Evolutionary conservation across 2,113 vertebrate species (phyloP), one percentile per base, ranked within the genome.

Genomic region (Melanerpes formicivorus): DNA sequence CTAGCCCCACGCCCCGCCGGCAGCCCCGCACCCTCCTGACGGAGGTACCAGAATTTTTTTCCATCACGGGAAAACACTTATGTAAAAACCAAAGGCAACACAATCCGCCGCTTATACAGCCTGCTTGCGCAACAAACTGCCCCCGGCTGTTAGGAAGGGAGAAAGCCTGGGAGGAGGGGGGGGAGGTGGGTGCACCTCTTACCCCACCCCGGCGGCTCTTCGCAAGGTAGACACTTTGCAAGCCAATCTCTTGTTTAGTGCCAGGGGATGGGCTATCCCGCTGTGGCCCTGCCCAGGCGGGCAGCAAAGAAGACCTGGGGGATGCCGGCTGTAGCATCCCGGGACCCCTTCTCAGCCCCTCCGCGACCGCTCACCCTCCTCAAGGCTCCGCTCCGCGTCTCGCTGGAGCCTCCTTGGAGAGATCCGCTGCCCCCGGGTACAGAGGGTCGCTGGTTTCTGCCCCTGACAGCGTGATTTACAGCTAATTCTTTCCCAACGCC

Each of bases 381-480:
- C 14, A 16, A 54, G 13, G 7, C 19, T 59, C 26, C 18, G 5
- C 25, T 77, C 37, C 6, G 18, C 34, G 19, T 52, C 22, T 17
- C 21, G 32, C n/a, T 11, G 59, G 59, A 52, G 27, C 25, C 14
- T 11, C 13, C 10, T 18, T 16, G 54, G 18, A 9, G 63, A 29
- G 9, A 48, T 52, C 17, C 90, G n/a, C 70, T 40, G 32, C 27
- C 55, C 34, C 16, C 72, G 25, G n/a, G 55, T 37, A 4, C 37
- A 18, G 26, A 32, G 42, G 76, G 30, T 64, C 50, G 55, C 63
- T 52, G 59, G 3, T 60, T 85, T 82, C 64, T 77, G 82, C 75
- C 52, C n/a, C 89, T 27, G 84, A 52, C 87, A 88, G 73, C 85
- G 67, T 88, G 88, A 84, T 91, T 93, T 93, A 72, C 76, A 56